These are phyloP conservation scores for Ia io DNA, from an alignment of 2,113 vertebrate genomes.

Conservation along the genomic window DNA sequence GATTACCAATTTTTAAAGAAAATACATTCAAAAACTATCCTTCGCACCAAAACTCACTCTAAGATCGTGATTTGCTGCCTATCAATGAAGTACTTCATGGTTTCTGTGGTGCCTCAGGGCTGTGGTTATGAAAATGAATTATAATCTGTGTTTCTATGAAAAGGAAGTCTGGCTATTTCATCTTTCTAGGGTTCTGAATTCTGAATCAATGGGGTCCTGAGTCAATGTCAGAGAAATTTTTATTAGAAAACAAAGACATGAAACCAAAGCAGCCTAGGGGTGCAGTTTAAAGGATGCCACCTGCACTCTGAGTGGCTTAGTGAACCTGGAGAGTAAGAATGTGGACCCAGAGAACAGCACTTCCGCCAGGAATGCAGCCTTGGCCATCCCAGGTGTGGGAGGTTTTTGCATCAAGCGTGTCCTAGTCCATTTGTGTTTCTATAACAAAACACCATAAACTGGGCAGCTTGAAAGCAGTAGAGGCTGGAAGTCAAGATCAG, in stretches of 20 bases:
- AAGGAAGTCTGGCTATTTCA: not conserved
- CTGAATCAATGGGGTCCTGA: not conserved
- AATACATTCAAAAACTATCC: not conserved
- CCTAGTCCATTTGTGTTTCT: too few relatives aligned
- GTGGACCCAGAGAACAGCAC: not conserved
- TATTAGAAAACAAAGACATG: not conserved
- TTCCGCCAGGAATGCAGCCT: not conserved
- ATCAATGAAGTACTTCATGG: not conserved
- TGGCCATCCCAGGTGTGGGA: not conserved
- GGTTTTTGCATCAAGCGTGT: not conserved
- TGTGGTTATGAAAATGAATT: not conserved
- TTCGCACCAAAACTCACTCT: not conserved
- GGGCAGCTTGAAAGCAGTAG: not conserved
- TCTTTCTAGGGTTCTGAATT: not conserved
- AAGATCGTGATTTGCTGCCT: not conserved
- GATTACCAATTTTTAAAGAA: not conserved
- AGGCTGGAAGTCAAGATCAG: not conserved
- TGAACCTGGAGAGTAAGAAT: accelerated
- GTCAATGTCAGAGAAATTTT: not conserved
- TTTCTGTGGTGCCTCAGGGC: not conserved
- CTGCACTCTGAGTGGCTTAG: not conserved
- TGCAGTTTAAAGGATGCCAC: not conserved
- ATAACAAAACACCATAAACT: not conserved
- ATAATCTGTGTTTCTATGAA: not conserved
- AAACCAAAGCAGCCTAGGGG: not conserved